These are phyloP conservation scores for Loris lydekkerianus DNA, from an alignment of 2,797 vertebrate species.

Conservation along the genomic window DNA sequence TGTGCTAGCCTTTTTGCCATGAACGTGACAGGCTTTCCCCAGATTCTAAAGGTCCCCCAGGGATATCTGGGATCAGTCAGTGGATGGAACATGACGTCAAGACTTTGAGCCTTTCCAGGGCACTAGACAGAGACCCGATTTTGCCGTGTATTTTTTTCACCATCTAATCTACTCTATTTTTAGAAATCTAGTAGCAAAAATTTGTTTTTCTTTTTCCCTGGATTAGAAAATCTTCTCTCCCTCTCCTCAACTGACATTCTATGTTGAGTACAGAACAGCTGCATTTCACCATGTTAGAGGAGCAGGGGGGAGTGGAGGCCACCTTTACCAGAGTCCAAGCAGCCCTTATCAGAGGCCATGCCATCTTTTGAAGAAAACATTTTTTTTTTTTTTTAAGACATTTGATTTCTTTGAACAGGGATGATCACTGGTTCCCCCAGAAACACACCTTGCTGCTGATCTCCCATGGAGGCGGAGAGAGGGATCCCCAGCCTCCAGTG, in stretches of 20 bases:
- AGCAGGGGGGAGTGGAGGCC: not conserved
- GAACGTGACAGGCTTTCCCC: not conserved
- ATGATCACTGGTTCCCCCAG: not conserved
- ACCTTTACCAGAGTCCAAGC: not conserved
- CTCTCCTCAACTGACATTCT: not conserved
- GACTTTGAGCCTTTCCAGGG: not conserved
- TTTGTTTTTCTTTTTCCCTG: constrained; percentile 60
- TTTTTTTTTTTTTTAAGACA: not conserved
- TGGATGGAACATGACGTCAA: not conserved
- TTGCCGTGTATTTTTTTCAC: not conserved
- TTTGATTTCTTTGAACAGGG: not conserved
- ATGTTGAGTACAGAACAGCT: not conserved
- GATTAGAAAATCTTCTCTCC: not conserved
- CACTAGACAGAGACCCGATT: not conserved
- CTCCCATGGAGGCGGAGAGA: not conserved
- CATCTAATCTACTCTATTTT: not conserved
- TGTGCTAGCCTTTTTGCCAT: accelerated
- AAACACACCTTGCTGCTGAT: not conserved
- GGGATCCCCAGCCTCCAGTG: accelerated
- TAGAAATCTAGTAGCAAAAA: constrained; percentile 24
- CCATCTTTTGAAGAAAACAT: not conserved
- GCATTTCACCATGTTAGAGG: not conserved
- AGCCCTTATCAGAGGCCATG: not conserved
- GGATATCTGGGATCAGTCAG: not conserved
- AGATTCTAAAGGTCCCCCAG: not conserved